Base-by-base conservation (phyloP, 1,140 invertebrate genomes). In the Vanessa atalanta region DNA sequence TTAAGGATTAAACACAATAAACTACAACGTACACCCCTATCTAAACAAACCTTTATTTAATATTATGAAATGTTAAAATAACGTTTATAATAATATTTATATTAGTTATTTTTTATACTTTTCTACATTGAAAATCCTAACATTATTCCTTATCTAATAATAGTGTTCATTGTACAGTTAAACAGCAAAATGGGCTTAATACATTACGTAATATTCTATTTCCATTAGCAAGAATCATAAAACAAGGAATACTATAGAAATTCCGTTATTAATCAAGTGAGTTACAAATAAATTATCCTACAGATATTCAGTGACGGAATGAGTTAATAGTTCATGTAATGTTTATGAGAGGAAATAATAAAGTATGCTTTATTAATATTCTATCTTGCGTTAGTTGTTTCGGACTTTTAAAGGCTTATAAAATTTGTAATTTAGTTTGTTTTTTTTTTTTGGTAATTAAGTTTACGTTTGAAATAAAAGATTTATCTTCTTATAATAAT, bases 311-410 rank as follows among this genome's bases (percentile, higher is more conserved):
- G 53, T 16, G n/a, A 12, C 53, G 12, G 14, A n/a, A n/a, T 16
- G 53, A 55, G 16, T 55, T 23, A 55, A 53, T 53, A 55, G 20
- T 55, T 55, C n/a, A 55, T 55, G 53, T 23, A 55, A 55, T 55
- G 20, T 55, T 55, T 55, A n/a, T 20, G 53, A 12, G 53, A 23
- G 9, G n/a, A 15, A 16, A 16, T 55, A 55, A 55, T 15, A 55
- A 55, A 55, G 20, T 55, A 9, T 12, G n/a, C 7, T 8, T 48
- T 48, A 48, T 13, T 48, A 31, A 31, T 31, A 31, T 31, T 31
- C 26, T 6, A 31, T 4, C 3, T 31, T 0, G 26, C 26, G 26
- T 31, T 31, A 31, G 1, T 31, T 31, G 26, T 31, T 31, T 31
- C 26, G 26, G 26, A 31, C 26, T 31, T 31, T 31, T 31, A 31